Percentiles rank a stretch among this genome's conserved stretches.
Conservation (phyloP, 2,797 vertebrate species). For the Megalops cyprinoides region DNA sequence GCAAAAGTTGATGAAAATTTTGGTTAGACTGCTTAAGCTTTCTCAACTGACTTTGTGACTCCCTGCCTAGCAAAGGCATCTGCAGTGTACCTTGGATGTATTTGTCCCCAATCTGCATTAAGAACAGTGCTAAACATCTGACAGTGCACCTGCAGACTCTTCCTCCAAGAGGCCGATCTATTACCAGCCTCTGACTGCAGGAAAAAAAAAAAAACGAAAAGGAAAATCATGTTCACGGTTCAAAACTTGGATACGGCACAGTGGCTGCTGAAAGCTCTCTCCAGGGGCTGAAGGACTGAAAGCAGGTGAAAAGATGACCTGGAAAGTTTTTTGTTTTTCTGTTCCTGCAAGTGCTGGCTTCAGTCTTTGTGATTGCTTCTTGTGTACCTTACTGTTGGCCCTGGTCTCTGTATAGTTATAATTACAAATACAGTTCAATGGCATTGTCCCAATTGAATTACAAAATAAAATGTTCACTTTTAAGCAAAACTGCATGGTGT, state of each 20-base stretch:
- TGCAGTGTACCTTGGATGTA: slow-evolving; percentile 40
- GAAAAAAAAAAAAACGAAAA: slow-evolving; percentile 18
- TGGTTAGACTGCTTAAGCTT: slow-evolving; percentile 60
- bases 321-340: background rate
- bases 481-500: background rate
- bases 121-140: slow-evolving; percentile 65
- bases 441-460: background rate
- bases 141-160: slow-evolving; percentile 58
- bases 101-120: slow-evolving; percentile 63
- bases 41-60: slow-evolving; percentile 30
- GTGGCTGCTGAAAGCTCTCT: slow-evolving; percentile 38
- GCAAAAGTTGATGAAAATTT: slow-evolving; percentile 38
- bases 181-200: slow-evolving; percentile 53
- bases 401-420: background rate
- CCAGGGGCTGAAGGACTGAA: slow-evolving; percentile 30
- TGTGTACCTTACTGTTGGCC: too few relatives aligned
- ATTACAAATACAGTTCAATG: background rate
- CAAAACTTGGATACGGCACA: slow-evolving; percentile 35
- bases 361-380: too few relatives aligned
- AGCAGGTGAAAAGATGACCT: background rate
- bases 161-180: slow-evolving; percentile 59
- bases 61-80: slow-evolving; percentile 37
- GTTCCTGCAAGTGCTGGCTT: background rate
- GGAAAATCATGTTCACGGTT: slow-evolving; percentile 49
- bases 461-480: background rate